Conservation (phyloP, 1,140 invertebrate genomes). For the Pissodes strobi region DNA sequence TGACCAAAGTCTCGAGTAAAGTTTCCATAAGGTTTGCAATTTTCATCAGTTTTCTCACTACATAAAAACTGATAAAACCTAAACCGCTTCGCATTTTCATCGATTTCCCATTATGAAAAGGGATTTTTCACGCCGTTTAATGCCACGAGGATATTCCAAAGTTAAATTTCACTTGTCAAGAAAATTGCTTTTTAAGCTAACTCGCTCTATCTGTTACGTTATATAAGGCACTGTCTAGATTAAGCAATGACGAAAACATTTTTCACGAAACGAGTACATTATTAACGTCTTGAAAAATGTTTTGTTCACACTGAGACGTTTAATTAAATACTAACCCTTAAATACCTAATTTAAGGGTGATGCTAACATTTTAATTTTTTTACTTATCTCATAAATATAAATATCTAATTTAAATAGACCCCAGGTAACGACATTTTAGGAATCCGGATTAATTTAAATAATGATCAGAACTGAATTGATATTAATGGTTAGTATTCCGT, state of each 20-base stretch:
- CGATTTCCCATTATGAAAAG: constrained; percentile 19
- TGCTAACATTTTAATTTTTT: no score
- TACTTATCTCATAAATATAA: no score
- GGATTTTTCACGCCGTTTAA: constrained; percentile 12
- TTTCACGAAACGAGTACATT: background rate
- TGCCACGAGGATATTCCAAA: background rate
- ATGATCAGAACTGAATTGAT: no score
- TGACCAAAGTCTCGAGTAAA: background rate
- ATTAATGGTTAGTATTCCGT: no score
- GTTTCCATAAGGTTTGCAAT: constrained; percentile 17
- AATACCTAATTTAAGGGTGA: no score
- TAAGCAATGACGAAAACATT: constrained; percentile 4
- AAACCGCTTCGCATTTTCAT: constrained; percentile 24
- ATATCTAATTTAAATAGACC: no score
- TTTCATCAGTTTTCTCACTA: constrained; percentile 12
- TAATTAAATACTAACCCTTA: no score
- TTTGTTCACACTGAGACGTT: no score
- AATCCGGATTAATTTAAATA: no score
- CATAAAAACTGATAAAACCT: constrained; percentile 16
- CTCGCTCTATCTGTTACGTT: background rate
- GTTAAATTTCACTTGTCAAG: constrained; percentile 10
- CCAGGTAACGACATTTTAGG: no score
- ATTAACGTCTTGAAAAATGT: background rate
- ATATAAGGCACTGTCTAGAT: background rate
- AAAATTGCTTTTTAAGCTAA: constrained; percentile 25